Evolutionary conservation across 2,888 invertebrate genomes (phyloP), one percentile per base, ranked within the genome.

Genomic region (Frankliniella fusca): DNA sequence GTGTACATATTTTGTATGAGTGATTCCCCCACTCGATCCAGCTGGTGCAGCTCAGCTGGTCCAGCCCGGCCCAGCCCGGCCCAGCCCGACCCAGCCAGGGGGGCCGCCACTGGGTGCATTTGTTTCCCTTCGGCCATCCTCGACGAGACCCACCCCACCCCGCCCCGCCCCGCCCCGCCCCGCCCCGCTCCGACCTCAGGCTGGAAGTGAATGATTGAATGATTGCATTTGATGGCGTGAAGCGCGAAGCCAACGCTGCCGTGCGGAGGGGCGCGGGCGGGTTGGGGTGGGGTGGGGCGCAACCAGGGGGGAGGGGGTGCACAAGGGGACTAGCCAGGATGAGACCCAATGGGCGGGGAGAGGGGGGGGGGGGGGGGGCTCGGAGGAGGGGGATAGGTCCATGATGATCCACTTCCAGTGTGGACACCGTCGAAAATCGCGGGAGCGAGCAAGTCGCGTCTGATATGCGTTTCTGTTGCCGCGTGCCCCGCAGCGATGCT

Each of bases 401-500:
- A 38, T 38, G 38, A 38, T 38, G 38, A 38, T 38, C 38, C 38
- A 38, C 38, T 38, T 38, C 38, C 38, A 38, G 38, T 38, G 38
- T 38, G 38, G 38, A 38, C 38, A 38, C 38, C 38, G 38, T 38
- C 38, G 38, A 38, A 38, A 38, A 38, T 38, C 38, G 38, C 38
- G 38, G 3, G 38, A 38, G 38, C 38, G 38, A 38, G 38, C 38
- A 38, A 38, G 38, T 38, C 38, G 38, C 38, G 38, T 38, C 38
- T 38, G 38, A 38, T 38, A 5, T 38, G 38, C 23, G 7, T 70
- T 23, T 54, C 18, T n/a, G n/a, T n/a, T n/a, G n/a, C n/a, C n/a
- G n/a, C n/a, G n/a, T n/a, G n/a, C 38, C 38, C 2, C 83, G 87
- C 87, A 83, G 85, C 88, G 80, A 85, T 86, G 83, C 85, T 88